Evolutionary conservation across 2,888 invertebrate genomes (phyloP).

Genomic region (Yponomeuta cagnagella): DNA sequence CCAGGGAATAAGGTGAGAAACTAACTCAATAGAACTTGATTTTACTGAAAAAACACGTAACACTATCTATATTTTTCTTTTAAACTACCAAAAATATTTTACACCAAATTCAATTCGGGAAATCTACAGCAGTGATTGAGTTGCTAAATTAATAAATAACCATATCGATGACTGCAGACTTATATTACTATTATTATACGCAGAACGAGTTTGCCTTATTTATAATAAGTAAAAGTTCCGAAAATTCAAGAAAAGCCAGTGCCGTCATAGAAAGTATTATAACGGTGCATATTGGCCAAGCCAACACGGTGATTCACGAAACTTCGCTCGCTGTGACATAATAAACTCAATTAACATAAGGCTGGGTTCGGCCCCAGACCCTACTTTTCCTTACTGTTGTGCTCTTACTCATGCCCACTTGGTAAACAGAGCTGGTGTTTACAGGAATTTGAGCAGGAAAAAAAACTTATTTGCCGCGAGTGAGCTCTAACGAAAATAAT

Average conservation of each 20-base stretch:
- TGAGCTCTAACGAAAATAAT: not conserved
- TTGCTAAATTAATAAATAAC: not conserved
- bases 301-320: conserved; percentile 59
- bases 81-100: too few species aligned
- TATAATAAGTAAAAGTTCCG: conserved; percentile 8
- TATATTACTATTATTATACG: not conserved
- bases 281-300: conserved; percentile 44
- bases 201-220: conserved; percentile 9
- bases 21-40: too few species aligned
- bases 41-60: too few species aligned
- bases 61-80: too few species aligned
- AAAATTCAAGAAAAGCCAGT: conserved; percentile 17
- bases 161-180: not conserved
- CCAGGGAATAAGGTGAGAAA: not conserved
- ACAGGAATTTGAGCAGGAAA: conserved; percentile 6
- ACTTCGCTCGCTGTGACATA: conserved; percentile 59
- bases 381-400: conserved; percentile 44
- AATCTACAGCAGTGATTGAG: not conserved
- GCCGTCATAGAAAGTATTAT: conserved; percentile 55
- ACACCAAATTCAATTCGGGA: too few species aligned
- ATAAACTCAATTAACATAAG: conserved; percentile 69
- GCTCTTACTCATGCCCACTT: conserved; percentile 38
- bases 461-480: not conserved
- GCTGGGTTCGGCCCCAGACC: conserved; percentile 47
- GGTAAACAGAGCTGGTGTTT: not conserved